Evolutionary conservation across 2,797 vertebrate genomes (phyloP).

Genomic region (Salmo trutta): DNA sequence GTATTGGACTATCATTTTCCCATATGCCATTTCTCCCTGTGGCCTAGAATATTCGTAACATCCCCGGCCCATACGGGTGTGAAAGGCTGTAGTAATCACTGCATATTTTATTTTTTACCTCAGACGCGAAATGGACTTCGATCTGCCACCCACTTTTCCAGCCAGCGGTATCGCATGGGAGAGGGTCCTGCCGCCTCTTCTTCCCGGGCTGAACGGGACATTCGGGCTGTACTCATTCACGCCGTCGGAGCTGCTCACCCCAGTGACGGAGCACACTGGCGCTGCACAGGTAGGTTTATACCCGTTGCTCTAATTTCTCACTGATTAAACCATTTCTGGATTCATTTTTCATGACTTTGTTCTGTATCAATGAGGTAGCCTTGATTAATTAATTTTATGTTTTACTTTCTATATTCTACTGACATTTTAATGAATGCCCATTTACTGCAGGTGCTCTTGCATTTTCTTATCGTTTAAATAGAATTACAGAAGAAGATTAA

Average conservation of each 20-base stretch:
- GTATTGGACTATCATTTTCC: neutral
- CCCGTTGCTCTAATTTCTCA: neutral
- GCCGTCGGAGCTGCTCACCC: constrained; percentile 60
- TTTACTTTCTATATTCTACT: neutral
- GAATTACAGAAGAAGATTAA: neutral
- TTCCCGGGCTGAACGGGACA: constrained; percentile 68
- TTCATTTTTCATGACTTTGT: too few relatives aligned
- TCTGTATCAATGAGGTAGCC: too few relatives aligned
- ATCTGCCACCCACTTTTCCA: constrained; percentile 62
- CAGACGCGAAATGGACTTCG: constrained; percentile 73
- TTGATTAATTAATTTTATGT: too few relatives aligned
- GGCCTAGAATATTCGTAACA: neutral
- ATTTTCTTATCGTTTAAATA: neutral
- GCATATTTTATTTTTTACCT: neutral
- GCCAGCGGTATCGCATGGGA: constrained; percentile 73
- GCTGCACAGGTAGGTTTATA: constrained; percentile 65
- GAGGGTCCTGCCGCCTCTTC: constrained; percentile 70
- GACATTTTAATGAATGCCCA: neutral
- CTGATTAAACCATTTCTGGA: neutral
- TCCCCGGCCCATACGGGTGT: too few relatives aligned
- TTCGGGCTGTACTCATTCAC: constrained; percentile 65
- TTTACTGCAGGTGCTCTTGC: neutral
- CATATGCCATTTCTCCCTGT: neutral
- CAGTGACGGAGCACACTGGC: constrained; percentile 63
- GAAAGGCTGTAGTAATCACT: neutral